Evolutionary conservation across 2,888 invertebrate species (phyloP).

Genomic region (Tyria jacobaeae): DNA sequence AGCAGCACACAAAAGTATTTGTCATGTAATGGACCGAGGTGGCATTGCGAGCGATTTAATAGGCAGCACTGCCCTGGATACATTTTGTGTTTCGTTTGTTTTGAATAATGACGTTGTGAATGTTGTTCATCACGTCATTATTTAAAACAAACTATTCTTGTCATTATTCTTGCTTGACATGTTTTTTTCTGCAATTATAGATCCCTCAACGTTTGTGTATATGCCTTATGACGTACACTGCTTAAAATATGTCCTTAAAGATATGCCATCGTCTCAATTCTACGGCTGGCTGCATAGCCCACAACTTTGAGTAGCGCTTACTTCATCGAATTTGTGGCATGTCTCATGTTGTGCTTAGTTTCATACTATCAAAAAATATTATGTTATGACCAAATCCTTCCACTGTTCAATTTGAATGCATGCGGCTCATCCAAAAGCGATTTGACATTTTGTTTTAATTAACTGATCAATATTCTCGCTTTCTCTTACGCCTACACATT

Average conservation of each 20-base stretch:
- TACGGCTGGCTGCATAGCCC: too few relatives aligned
- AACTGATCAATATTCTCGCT: slow-evolving; percentile 21
- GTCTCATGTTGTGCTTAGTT: too few relatives aligned
- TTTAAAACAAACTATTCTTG: too few relatives aligned
- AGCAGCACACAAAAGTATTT: slow-evolving; percentile 14
- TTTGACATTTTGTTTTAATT: slow-evolving; percentile 9
- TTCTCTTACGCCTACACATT: slow-evolving; percentile 12
- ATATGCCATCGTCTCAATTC: not conserved
- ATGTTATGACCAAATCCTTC: not conserved
- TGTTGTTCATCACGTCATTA: too few relatives aligned
- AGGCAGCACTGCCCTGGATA: too few relatives aligned
- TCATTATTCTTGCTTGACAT: too few relatives aligned
- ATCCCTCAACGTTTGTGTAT: too few relatives aligned
- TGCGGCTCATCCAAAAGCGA: not conserved
- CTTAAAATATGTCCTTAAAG: too few relatives aligned
- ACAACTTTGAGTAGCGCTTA: not conserved
- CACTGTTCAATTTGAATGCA: not conserved
- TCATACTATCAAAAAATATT: not conserved
- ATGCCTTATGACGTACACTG: too few relatives aligned
- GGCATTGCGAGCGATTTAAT: slow-evolving; percentile 25
- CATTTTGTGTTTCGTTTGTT: too few relatives aligned
- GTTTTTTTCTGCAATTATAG: too few relatives aligned
- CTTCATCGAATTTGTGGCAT: not conserved
- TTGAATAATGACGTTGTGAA: too few relatives aligned
- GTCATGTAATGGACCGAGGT: slow-evolving; percentile 15